Base-by-base conservation (phyloP, 1,140 invertebrate species). In the Cydia pomonella region DNA sequence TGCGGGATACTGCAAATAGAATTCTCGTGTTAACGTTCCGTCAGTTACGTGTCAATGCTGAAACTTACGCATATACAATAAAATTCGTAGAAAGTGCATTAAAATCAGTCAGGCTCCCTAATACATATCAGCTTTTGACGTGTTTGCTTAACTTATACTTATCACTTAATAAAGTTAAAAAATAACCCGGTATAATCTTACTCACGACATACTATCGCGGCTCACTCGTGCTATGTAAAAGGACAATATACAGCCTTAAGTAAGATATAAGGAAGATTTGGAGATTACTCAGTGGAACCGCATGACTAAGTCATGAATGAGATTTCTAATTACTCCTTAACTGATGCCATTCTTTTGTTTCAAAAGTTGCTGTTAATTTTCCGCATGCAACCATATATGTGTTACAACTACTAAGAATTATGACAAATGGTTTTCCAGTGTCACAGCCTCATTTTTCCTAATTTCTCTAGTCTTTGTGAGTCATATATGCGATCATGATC, bases 291-390 rank as follows among this genome's bases (percentile, higher is more conserved):
- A n/a, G 63, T n/a, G 2, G 33, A 64, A 69, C 64, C 64, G 18
- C 29, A 33, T 69, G 64, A 69, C 33, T 69, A 29, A 69, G 10
- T 5, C 27, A n/a, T 69, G 63, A 66, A 66, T 66, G 64, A 27
- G 27, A 33, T 72, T 72, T 72, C 9, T 72, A 72, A 72, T 72
- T 47, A 47, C 38, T 50, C 5, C 13, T 72, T 41, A 72, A 59
- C 53, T 59, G 63, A n/a, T 29, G 12, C 63, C 18, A 64, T 29
- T n/a, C 27, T 38, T 69, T 69, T 69, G 64, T 69, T 38, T 41
- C n/a, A 33, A 33, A 29, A 33, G n/a, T 33, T 44, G 2, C 71
- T 21, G 71, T 50, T 47, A 44, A 72, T 72, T 72, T 69, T 50
- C 38, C 71, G 13, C 44, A 25, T 44, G 18, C n/a, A 13, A 44